Conservation (phyloP, 2,113 vertebrate genomes). For the Calidris pygmaea region DNA sequence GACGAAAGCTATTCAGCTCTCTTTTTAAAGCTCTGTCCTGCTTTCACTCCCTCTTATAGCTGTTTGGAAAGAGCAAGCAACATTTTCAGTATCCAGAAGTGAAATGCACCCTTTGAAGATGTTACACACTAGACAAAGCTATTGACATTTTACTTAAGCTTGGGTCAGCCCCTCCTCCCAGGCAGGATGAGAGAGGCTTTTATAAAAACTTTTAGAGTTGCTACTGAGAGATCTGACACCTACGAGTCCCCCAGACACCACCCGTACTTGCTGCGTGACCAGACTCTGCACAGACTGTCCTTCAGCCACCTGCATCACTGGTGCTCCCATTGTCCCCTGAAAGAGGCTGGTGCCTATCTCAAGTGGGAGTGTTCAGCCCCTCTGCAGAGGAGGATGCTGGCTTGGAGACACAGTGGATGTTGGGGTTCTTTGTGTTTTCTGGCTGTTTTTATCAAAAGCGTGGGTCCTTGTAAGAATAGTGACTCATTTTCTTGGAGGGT, state of each 20-base stretch:
- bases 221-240: background rate
- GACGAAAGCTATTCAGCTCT: background rate
- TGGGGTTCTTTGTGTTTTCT: background rate
- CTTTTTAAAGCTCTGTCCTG: background rate
- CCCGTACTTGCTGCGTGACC: fast-evolving
- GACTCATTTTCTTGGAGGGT: background rate
- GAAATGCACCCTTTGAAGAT: background rate
- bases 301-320: background rate
- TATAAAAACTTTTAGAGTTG: background rate
- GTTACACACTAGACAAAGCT: background rate
- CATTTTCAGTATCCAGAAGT: background rate
- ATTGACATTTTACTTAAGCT: background rate
- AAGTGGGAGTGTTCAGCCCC: background rate
- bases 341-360: background rate
- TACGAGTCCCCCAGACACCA: fast-evolving
- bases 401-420: background rate
- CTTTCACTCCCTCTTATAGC: background rate
- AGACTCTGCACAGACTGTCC: background rate
- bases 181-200: background rate
- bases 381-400: fast-evolving
- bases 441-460: background rate
- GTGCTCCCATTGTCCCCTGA: background rate
- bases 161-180: background rate
- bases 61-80: background rate
- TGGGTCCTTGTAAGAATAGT: background rate